A percentile compares a stretch with the other conserved stretches of the same genome.
Evolutionary conservation across 1,140 invertebrate species (phyloP).

Genomic region (Zaprionus ornatus): DNA sequence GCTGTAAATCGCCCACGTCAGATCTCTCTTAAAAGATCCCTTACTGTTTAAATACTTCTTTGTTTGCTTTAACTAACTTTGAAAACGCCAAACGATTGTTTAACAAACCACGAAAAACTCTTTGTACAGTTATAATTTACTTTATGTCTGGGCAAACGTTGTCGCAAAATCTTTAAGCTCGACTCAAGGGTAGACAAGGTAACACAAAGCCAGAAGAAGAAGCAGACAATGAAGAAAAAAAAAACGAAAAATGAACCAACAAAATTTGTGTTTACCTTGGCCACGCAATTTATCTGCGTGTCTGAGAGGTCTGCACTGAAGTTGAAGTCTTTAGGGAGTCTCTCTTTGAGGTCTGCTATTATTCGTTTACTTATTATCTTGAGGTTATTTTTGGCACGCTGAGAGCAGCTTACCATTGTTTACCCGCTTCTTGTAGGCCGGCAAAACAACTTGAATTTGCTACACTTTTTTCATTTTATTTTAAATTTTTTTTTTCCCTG

Average conservation of each 20-base stretch:
- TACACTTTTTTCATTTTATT: slow-evolving; percentile 32
- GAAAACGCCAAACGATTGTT: not conserved
- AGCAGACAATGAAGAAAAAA: not conserved
- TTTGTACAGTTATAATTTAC: slow-evolving; percentile 1
- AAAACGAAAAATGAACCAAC: not conserved
- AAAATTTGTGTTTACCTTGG: slow-evolving; percentile 46
- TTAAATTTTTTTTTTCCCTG: not conserved
- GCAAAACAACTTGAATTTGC: slow-evolving; percentile 45
- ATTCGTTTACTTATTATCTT: slow-evolving; percentile 35
- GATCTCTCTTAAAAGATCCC: not conserved
- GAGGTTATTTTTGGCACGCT: slow-evolving; percentile 39
- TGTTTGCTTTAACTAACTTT: not conserved
- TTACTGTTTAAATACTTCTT: not conserved
- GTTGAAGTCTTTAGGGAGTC: slow-evolving; percentile 8
- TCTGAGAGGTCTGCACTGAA: slow-evolving; percentile 1
- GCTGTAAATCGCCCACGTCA: not conserved
- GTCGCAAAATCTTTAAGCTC: slow-evolving; percentile 23
- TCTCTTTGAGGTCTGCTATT: slow-evolving; percentile 5
- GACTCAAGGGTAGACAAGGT: slow-evolving; percentile 24
- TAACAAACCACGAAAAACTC: not conserved
- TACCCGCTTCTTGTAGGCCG: slow-evolving; percentile 40
- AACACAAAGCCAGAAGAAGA: not conserved
- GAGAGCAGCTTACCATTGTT: slow-evolving; percentile 45
- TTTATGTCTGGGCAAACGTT: slow-evolving; percentile 7
- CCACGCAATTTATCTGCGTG: slow-evolving; percentile 42